phyloP scores from a whole-genome alignment of 2,113 vertebrate genomes.

The Gracilinanus agilis region DNA sequence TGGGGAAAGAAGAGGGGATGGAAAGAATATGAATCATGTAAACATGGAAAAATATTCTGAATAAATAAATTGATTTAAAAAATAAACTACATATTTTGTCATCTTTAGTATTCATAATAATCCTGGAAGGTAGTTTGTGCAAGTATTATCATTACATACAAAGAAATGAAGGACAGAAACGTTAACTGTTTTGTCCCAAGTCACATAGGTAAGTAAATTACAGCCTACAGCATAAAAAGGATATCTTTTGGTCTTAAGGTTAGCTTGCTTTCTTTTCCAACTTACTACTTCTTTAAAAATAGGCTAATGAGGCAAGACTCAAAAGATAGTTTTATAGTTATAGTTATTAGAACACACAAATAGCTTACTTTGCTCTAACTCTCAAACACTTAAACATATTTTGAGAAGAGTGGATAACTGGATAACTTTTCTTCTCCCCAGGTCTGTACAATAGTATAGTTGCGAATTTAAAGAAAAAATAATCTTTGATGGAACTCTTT shows the following conservation, averaged over 20 bases:
- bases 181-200: not conserved
- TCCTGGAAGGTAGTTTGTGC: not conserved
- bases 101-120: not conserved
- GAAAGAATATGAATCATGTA: no score
- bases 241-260: not conserved
- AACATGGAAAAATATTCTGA: no score
- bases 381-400: fast-evolving
- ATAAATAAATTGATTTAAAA: no score
- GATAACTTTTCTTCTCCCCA: not conserved
- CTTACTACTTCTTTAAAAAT: not conserved
- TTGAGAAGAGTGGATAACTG: fast-evolving
- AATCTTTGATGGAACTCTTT: no score
- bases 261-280: not conserved
- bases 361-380: not conserved
- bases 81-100: not conserved
- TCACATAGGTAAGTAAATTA: not conserved
- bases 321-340: no score
- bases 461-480: not conserved
- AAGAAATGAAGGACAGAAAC: not conserved
- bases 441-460: not conserved
- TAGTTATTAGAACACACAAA: not conserved
- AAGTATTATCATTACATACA: not conserved
- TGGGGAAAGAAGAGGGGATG: no score
- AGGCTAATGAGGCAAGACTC: no score
- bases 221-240: not conserved